Evolutionary conservation across 2,888 invertebrate species (phyloP), one percentile per base, ranked within the genome.

Genomic region (Ochlodes sylvanus): DNA sequence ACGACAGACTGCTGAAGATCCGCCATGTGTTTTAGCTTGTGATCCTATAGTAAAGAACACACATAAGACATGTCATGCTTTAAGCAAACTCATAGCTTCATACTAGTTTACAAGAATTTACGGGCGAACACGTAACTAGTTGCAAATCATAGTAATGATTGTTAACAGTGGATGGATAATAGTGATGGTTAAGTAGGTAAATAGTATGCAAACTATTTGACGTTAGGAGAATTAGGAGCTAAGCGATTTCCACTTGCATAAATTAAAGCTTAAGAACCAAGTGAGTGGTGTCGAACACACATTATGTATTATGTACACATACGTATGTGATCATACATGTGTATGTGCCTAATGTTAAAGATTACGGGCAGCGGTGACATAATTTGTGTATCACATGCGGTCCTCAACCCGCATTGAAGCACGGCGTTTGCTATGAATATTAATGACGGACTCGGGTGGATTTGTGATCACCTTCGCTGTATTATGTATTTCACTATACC

Each of bases 1-100:
- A 98, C 98, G 66, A 99, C 98, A n/a, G 98, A 98, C 90, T 98
- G 96, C 90, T 99, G 99, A 80, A 99, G 94, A 88, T 99, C 99
- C n/a, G 99, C 98, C 99, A 99, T 99, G 86, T 99, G 98, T 87
- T 98, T 98, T 92, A 99, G 94, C 90, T 99, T 99, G 85, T 98
- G 97, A 93, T 99, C 99, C 99, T 99, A 93, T 69, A 56, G 27
- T 67, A 58, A 71, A 3, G 17, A 0, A 47, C n/a, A 41, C 7
- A 58, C 17, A 47, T 9, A 38, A 1, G 12, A 10, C 12, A 10
- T 38, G 27, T 27, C 27, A 27, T n/a, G n/a, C n/a, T n/a, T n/a
- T n/a, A n/a, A 27, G 27, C 27, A 27, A 27, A 27, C 5, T 27
- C 2, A 27, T 27, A 5, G 2, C 27, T 27, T 27, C 27, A 4